Evolutionary conservation across 2,113 vertebrate species (phyloP), one percentile per base, ranked within the genome.

Genomic region (Phylloscopus whistleri): DNA sequence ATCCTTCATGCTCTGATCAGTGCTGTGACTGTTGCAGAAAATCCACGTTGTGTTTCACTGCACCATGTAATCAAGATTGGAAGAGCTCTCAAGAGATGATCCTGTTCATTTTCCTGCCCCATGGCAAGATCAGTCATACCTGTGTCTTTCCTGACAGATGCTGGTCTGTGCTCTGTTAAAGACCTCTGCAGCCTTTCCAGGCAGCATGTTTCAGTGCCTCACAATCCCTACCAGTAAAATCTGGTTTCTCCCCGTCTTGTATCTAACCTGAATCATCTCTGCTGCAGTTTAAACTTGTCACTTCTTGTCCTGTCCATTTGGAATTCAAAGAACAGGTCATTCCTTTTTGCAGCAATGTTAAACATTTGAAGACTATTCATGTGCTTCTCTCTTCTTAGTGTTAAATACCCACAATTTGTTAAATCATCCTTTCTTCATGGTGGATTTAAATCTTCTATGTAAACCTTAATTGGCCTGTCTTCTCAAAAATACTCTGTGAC

Each of bases 381-480:
- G 52, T 67, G 64, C 51, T 82, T 72, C 46, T 82, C 33, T 78
- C 70, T 91, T 72, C 85, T 78, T 75, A 7, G 24, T 67, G 35
- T 92, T 94, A 94, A 94, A 68, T 86, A 89, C 87, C 43, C 20
- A 10, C 30, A 55, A 8, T 84, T 89, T 93, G 51, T 89, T 86
- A 91, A 93, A 89, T 84, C 73, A 84, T 90, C 22, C 16, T 33
- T 91, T 75, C 66, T 87, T 93, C 1, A 3, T 60, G 52, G 68
- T 89, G 53, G 68, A 68, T 90, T 92, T 84, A 89, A 77, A 52
- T 90, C 83, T 93, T 94, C 35, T 63, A 2, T 67, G 58, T 77
- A 88, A 92, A 79, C 63, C 80, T 95, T 95, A 90, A 96, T 94
- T 90, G 90, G 69, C 62, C 58, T 67, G 55, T 90, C 92, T 88